Percentiles rank a stretch among this genome's conserved stretches.
Evolutionary conservation across 2,797 vertebrate species (phyloP).

Genomic region (Pangasius sanitwongsei): DNA sequence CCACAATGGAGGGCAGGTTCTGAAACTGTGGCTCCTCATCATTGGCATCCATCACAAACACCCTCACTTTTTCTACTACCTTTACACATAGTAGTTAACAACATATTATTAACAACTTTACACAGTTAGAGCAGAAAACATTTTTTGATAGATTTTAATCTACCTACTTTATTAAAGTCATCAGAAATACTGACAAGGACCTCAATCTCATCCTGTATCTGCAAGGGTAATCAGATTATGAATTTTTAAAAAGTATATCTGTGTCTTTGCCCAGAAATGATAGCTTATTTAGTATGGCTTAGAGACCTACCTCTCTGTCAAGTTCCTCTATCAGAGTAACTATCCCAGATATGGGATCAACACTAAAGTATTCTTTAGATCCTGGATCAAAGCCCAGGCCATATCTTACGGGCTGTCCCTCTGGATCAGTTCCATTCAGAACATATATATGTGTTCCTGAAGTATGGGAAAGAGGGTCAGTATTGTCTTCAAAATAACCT

Average conservation of each 20-base stretch:
- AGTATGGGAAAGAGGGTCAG: neutral
- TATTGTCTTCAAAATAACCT: neutral
- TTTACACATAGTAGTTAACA: slow-evolving; percentile 55
- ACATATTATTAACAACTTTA: neutral
- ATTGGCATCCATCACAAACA: slow-evolving; percentile 93
- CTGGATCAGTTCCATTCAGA: slow-evolving; percentile 93
- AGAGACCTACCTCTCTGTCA: slow-evolving; percentile 88
- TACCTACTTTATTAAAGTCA: slow-evolving; percentile 86
- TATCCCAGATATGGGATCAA: slow-evolving; percentile 83
- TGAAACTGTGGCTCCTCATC: slow-evolving; percentile 92
- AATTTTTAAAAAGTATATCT: neutral
- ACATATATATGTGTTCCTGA: slow-evolving; percentile 89
- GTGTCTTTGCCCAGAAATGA: neutral
- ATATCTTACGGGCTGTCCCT: slow-evolving; percentile 87
- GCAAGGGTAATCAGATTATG: slow-evolving; percentile 52
- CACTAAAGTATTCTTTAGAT: slow-evolving; percentile 82
- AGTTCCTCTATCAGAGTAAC: slow-evolving; percentile 88
- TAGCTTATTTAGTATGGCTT: neutral
- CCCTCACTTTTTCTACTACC: slow-evolving; percentile 91
- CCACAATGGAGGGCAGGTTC: slow-evolving; percentile 85
- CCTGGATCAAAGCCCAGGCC: slow-evolving; percentile 87
- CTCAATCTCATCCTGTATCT: slow-evolving; percentile 91
- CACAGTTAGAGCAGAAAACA: neutral
- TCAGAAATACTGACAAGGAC: slow-evolving; percentile 93
- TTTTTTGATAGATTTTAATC: neutral